Conservation (phyloP, 2,113 vertebrate species). For the Xyrauchen texanus region DNA sequence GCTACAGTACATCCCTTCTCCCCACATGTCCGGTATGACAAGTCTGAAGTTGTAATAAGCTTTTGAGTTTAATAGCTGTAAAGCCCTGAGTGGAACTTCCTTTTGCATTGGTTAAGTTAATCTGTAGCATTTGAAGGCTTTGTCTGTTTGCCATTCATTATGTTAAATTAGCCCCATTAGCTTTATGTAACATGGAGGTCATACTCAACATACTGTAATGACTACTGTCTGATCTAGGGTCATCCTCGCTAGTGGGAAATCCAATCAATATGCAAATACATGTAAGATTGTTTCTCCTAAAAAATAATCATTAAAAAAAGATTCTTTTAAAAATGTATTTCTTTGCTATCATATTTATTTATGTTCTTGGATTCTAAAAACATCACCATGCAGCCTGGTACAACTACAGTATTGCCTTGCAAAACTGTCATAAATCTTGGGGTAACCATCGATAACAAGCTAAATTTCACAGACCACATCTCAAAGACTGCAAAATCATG, state of each 20-base stretch:
- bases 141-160: slow-evolving; percentile 42
- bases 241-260: neutral
- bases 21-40: neutral
- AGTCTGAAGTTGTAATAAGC: slow-evolving; percentile 31
- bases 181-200: slow-evolving; percentile 41
- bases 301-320: too few species aligned
- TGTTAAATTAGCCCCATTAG: slow-evolving; percentile 55
- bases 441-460: too few species aligned
- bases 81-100: slow-evolving; percentile 35
- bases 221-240: neutral
- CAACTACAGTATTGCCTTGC: too few species aligned
- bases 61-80: slow-evolving; percentile 31
- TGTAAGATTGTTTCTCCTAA: too few species aligned
- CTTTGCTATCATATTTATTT: too few species aligned
- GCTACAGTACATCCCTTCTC: neutral
- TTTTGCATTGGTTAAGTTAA: slow-evolving; percentile 49
- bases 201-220: neutral
- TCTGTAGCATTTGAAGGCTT: slow-evolving; percentile 44
- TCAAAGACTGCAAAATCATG: too few species aligned
- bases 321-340: too few species aligned
- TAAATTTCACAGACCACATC: too few species aligned
- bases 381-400: too few species aligned
- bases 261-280: too few species aligned
- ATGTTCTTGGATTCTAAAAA: too few species aligned
- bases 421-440: too few species aligned